Percentiles rank a stretch among this genome's conserved stretches.
phyloP scores from a whole-genome alignment of 2,113 vertebrate species.

The Odocoileus hemionus region DNA sequence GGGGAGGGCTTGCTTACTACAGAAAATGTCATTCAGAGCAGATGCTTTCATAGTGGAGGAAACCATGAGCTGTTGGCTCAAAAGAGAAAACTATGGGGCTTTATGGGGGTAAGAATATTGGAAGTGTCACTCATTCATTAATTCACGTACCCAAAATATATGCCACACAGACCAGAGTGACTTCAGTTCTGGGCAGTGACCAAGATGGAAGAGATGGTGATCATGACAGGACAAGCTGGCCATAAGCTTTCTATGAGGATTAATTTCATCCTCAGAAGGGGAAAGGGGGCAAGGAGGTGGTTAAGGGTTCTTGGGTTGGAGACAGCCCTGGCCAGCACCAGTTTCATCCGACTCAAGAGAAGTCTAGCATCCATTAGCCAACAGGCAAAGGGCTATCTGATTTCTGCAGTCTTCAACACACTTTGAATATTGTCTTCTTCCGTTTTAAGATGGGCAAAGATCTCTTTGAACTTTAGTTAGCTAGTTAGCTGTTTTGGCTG shows the following conservation, averaged over 20 bases:
- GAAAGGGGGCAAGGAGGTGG: background rate
- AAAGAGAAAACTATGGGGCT: background rate
- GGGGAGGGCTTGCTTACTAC: background rate
- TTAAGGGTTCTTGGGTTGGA: background rate
- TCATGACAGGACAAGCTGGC: fast-evolving
- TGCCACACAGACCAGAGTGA: background rate
- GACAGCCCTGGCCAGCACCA: background rate
- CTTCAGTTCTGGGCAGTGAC: background rate
- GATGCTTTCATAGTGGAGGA: background rate
- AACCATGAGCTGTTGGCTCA: background rate
- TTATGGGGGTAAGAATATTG: background rate
- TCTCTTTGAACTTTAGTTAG: background rate
- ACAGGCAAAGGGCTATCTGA: background rate
- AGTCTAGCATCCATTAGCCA: background rate
- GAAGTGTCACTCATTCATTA: background rate
- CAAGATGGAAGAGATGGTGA: fast-evolving
- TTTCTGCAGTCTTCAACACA: background rate
- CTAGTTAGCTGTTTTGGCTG: background rate
- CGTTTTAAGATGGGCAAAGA: background rate
- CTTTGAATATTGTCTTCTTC: background rate
- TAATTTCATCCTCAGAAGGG: background rate
- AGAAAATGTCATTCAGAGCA: background rate
- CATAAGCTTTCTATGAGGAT: background rate
- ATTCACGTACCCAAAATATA: background rate
- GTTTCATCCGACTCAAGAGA: background rate